These are phyloP conservation scores for Acestrorhynchus altus DNA, from an alignment of 2,797 vertebrate genomes.

Conservation along the genomic window DNA sequence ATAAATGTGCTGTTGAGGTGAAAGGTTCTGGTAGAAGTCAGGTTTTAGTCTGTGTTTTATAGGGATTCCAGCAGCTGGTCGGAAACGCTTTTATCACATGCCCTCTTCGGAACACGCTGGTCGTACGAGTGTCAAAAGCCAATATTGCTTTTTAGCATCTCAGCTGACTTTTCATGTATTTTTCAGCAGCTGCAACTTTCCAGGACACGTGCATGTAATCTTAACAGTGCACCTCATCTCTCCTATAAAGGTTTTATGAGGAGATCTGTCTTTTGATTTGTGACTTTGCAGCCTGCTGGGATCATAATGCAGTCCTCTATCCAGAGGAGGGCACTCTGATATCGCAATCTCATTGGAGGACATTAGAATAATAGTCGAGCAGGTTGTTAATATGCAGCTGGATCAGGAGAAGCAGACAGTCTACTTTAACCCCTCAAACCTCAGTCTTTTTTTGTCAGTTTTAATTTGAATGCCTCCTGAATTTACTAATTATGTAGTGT, in stretches of 20 bases:
- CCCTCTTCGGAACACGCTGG: neutral
- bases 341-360: constrained; percentile 37
- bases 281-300: constrained; percentile 3
- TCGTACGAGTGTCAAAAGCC: neutral
- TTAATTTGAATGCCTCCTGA: no score
- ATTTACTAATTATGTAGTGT: no score
- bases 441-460: no score
- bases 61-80: neutral
- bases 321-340: constrained; percentile 57
- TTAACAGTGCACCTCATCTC: neutral
- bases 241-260: neutral
- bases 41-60: neutral
- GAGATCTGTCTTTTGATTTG: constrained; percentile 23
- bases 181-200: neutral
- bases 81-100: neutral
- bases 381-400: constrained; percentile 43
- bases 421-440: constrained; percentile 9
- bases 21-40: neutral
- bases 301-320: constrained; percentile 31
- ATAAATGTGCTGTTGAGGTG: neutral
- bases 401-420: constrained; percentile 31
- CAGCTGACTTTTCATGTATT: neutral
- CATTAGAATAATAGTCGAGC: constrained; percentile 37
- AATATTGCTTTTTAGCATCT: neutral
- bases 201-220: neutral